phyloP scores from a whole-genome alignment of 2,113 vertebrate genomes.

The Dromas ardeola region DNA sequence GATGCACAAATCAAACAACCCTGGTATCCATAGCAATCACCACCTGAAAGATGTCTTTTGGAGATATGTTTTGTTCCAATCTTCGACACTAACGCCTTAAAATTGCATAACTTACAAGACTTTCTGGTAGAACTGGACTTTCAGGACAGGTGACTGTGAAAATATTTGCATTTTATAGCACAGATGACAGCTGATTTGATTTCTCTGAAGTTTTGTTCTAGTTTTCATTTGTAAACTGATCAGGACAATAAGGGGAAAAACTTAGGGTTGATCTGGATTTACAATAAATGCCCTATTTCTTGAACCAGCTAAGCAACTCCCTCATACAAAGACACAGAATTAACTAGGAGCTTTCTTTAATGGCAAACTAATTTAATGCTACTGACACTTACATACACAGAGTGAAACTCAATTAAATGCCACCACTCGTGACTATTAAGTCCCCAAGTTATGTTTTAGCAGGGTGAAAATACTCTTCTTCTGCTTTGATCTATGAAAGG shows the following conservation, averaged over 20 bases:
- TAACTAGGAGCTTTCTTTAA: neutral
- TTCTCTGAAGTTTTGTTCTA: neutral
- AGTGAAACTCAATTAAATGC: neutral
- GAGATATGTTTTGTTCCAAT: neutral
- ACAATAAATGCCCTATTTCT: neutral
- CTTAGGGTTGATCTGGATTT: neutral
- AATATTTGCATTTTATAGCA: neutral
- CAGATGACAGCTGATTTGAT: neutral
- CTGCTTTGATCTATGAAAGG: neutral
- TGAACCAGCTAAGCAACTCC: neutral
- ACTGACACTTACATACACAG: neutral
- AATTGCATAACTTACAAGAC: neutral
- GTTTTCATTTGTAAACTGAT: neutral
- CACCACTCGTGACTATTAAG: neutral
- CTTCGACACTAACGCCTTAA: neutral
- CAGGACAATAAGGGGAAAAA: neutral
- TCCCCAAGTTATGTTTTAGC: neutral
- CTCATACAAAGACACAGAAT: neutral
- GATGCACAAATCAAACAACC: neutral
- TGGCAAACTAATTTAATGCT: neutral
- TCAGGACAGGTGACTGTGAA: neutral
- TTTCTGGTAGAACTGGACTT: neutral
- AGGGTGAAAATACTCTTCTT: neutral
- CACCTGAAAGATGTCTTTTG: neutral
- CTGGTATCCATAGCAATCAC: rapidly evolving